Evolutionary conservation across 2,797 vertebrate genomes (phyloP).

Genomic region (Peromyscus attwateri): DNA sequence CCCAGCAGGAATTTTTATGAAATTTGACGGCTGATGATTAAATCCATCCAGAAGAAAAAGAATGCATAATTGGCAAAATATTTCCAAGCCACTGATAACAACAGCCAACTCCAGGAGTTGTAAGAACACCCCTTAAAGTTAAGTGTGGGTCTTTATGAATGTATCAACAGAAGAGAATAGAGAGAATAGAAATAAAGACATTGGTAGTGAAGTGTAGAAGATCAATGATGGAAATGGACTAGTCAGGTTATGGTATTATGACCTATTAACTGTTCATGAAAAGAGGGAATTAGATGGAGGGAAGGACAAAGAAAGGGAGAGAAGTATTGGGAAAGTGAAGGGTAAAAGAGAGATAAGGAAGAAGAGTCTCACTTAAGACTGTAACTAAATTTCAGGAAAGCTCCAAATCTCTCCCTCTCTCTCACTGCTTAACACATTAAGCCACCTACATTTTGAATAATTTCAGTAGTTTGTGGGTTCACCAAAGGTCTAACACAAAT

Average conservation of each 20-base stretch:
- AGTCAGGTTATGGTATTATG: not conserved
- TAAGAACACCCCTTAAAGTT: not conserved
- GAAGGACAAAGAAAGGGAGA: not conserved
- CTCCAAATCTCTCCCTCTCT: not conserved
- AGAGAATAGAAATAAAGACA: not conserved
- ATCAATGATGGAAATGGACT: not conserved
- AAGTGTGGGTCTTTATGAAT: not conserved
- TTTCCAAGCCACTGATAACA: not conserved
- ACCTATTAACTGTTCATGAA: no score
- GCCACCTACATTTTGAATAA: not conserved
- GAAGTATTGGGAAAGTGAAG: rapidly evolving
- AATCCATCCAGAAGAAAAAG: not conserved
- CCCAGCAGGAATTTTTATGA: not conserved
- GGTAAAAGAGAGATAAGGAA: not conserved
- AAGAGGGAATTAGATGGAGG: not conserved
- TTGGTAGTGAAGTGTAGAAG: not conserved
- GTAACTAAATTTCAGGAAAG: not conserved
- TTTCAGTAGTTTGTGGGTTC: not conserved
- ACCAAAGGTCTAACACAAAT: not conserved
- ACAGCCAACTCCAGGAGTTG: no score
- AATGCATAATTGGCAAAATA: not conserved
- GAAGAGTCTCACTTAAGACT: not conserved
- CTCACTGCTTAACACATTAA: not conserved
- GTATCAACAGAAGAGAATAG: not conserved
- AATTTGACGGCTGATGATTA: not conserved